Evolutionary conservation across 2,888 invertebrate species (phyloP), one percentile per base, ranked within the genome.

Genomic region (Hydrotaea diabolus): DNA sequence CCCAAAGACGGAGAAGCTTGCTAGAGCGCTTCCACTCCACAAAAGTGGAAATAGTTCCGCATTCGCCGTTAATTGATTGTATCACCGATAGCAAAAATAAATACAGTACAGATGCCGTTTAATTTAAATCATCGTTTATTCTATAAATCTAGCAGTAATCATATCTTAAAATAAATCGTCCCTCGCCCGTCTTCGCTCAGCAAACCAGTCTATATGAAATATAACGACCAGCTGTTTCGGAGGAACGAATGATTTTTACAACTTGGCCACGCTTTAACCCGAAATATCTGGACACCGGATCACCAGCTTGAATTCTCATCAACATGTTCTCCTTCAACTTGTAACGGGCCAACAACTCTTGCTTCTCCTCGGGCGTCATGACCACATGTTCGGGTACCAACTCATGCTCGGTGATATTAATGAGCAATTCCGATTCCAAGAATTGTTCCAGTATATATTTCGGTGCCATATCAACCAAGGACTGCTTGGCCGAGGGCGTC

Each of bases 311-410:
- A 91, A 99, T 99, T 91, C 99, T 95, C 96, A 99, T 99, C 91
- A 99, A 93, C 95, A 99, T 99, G 92, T 98, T 98, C 92, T 99
- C 99, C 92, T 99, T 99, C 71, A 99, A 93, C 93, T 99, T 99
- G 93, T 96, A 96, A 95, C 98, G 96, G n/a, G 95, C 94, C 64
- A 99, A 93, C 21, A 99, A 93, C 92, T 99, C 99, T 87, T 96
- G 96, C 91, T 99, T 99, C 91, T 99, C 99, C 91, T 99, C 99
- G 0, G 97, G 97, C 0, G 98, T 99, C 94, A 99, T 95, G 1
- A 99, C 98, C 77, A 99, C 98, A 93, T 99, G 99, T 92, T 99
- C 99, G 0, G 99, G 99, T 0, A 99, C 99, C 88, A 99, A 93
- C 93, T 98, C 98, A 90, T 99, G 99, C 91, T 99, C 99, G 0